Conservation (phyloP, 2,113 vertebrate genomes). For the Manacus vitellinus region DNA sequence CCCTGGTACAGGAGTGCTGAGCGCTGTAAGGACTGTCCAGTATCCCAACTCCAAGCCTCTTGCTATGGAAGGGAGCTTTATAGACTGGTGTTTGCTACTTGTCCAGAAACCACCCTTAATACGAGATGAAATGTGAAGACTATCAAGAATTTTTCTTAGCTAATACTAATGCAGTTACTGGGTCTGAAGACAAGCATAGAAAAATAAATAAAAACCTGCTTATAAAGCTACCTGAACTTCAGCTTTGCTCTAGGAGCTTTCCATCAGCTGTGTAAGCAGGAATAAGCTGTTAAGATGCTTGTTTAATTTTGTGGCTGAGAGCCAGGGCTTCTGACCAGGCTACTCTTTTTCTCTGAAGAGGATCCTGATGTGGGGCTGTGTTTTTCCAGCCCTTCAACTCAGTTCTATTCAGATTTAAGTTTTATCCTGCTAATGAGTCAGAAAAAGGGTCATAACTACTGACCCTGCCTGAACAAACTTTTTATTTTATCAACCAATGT, state of each 20-base stretch:
- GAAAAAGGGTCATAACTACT: neutral
- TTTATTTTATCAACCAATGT: neutral
- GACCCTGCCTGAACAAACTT: neutral
- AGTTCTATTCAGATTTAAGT: neutral
- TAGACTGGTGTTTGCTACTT: neutral
- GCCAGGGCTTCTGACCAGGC: neutral
- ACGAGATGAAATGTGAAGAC: neutral
- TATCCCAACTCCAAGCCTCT: neutral
- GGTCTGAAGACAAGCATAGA: neutral
- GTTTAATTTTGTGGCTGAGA: neutral
- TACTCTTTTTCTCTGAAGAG: neutral
- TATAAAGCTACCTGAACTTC: neutral
- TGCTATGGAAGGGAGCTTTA: fast-evolving
- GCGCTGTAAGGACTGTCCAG: too few relatives aligned
- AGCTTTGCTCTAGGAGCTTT: neutral
- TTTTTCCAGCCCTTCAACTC: neutral
- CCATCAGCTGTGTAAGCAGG: neutral
- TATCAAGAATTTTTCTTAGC: neutral
- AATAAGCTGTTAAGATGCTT: neutral
- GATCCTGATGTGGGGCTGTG: neutral
- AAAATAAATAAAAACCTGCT: slow-evolving; percentile 5
- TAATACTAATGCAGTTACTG: neutral
- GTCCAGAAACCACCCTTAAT: neutral
- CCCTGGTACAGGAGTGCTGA: neutral
- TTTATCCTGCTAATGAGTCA: neutral